phyloP scores from a whole-genome alignment of 2,797 vertebrate genomes.

The Pampus argenteus region DNA sequence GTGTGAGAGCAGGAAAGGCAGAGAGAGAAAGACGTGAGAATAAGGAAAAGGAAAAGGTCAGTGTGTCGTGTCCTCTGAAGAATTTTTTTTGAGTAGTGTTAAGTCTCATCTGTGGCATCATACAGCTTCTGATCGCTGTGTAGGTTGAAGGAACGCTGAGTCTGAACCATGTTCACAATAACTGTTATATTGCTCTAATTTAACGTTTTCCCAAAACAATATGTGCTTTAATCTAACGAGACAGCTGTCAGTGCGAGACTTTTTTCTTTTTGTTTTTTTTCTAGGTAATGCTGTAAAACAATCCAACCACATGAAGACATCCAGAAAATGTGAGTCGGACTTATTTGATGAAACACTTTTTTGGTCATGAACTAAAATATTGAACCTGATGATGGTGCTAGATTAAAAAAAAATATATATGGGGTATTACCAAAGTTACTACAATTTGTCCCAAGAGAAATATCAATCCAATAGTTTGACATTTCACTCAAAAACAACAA shows the following conservation, averaged over 20 bases:
- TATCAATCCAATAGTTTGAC: no score
- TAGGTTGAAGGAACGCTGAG: background rate
- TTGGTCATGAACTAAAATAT: no score
- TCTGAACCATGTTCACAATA: constrained; percentile 9
- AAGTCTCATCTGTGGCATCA: constrained; percentile 29
- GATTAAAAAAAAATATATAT: no score
- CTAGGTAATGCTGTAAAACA: background rate
- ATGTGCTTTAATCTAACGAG: background rate
- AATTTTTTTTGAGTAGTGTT: constrained; percentile 55
- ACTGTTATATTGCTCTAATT: background rate
- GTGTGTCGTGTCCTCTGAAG: constrained; percentile 43
- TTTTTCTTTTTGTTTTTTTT: background rate
- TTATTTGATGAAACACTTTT: no score
- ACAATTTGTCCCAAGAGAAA: no score
- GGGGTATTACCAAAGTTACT: no score
- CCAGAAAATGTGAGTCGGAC: background rate
- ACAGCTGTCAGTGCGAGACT: background rate
- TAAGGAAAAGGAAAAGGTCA: constrained; percentile 57
- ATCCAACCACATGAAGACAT: no score
- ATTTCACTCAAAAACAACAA: no score
- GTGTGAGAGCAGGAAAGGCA: constrained; percentile 4
- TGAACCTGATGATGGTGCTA: no score
- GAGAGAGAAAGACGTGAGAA: constrained; percentile 11
- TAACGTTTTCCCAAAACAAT: background rate
- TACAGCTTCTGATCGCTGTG: background rate